Conservation (phyloP, 2,113 vertebrate genomes). For the Columba livia region DNA sequence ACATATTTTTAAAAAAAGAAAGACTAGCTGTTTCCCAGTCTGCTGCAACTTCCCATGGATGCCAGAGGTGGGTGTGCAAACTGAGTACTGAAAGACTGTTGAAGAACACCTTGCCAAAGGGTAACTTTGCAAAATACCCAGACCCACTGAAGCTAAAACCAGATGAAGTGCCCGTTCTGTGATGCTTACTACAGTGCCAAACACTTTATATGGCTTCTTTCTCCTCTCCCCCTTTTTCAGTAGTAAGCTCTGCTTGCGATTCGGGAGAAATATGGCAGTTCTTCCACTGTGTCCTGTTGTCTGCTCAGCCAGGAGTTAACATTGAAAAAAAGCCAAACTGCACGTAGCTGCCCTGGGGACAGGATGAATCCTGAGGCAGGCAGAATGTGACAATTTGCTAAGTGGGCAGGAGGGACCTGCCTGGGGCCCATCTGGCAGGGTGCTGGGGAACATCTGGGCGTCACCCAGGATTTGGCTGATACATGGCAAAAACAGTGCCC, state of each 20-base stretch:
- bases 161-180: not conserved
- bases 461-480: not conserved
- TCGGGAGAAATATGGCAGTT: not conserved
- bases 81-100: not conserved
- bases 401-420: not conserved
- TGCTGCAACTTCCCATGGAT: not conserved
- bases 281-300: not conserved
- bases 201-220: constrained; percentile 16
- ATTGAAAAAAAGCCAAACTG: not conserved
- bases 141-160: not conserved
- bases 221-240: not conserved
- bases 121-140: not conserved
- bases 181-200: not conserved
- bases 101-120: not conserved
- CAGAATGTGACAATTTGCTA: not conserved
- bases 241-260: not conserved
- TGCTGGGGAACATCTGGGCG: not conserved
- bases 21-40: not conserved
- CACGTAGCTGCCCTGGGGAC: not conserved
- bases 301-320: not conserved
- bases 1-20: not conserved
- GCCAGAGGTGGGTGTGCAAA: not conserved
- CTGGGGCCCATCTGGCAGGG: fast-evolving
- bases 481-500: fast-evolving
- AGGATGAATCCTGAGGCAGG: not conserved